phyloP scores from a whole-genome alignment of 2,797 vertebrate species.

The Tenualosa thibaudeaui region DNA sequence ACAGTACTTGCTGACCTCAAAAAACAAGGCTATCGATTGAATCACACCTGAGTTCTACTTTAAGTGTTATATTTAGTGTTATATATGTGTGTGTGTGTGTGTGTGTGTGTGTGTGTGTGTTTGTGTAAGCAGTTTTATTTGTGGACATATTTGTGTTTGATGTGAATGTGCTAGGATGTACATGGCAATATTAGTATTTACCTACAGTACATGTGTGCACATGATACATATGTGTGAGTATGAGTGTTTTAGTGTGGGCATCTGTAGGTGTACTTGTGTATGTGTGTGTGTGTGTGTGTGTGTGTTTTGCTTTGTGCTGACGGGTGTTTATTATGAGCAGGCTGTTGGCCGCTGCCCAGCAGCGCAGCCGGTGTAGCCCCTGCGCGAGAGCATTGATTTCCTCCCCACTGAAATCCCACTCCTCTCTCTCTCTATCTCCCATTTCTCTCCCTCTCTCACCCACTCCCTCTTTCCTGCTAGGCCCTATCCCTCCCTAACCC shows the following conservation, averaged over 20 bases:
- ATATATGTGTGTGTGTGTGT: constrained; percentile 34
- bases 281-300: constrained; percentile 49
- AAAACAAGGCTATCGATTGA: no score
- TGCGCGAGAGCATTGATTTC: constrained; percentile 71
- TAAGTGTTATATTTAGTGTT: neutral
- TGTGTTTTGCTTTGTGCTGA: constrained; percentile 32
- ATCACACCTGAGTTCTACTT: no score
- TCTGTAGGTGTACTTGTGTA: neutral
- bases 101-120: constrained; percentile 8
- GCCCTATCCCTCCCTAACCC: neutral
- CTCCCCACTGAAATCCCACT: constrained; percentile 61
- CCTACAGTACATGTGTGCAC: neutral
- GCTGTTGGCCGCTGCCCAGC: constrained; percentile 65
- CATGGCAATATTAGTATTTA: neutral
- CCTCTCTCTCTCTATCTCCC: neutral
- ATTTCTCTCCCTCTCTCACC: neutral
- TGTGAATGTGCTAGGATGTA: constrained; percentile 44
- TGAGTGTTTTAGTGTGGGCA: neutral
- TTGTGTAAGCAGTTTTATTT: neutral
- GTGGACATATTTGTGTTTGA: constrained; percentile 43
- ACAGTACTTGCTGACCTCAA: no score
- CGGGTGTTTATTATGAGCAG: constrained; percentile 35
- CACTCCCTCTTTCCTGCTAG: neutral
- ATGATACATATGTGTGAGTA: neutral
- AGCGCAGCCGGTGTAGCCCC: constrained; percentile 63